Evolutionary conservation across 2,888 invertebrate species (phyloP), one percentile per base, ranked within the genome.

Genomic region (Melolontha melolontha): DNA sequence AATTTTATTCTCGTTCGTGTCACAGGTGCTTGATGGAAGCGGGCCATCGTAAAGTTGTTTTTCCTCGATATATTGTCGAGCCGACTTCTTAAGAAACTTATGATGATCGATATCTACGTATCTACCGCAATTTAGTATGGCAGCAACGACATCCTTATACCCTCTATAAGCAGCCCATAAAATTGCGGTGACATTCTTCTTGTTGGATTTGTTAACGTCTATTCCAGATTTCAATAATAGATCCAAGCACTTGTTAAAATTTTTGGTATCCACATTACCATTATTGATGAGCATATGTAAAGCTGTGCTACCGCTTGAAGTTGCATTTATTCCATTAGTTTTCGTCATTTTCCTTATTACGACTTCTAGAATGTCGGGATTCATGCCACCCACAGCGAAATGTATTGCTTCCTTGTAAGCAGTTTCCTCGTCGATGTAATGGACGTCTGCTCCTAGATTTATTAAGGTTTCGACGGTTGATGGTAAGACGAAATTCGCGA

Each of bases 391-490:
- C 0, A 87, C 85, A 2, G 90, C 90, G 70, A 89, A 88, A 80
- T 92, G 91, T 70, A 92, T 83, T 0, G 91, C 89, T n/a, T 89
- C 87, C 70, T 86, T 87, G 6, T 34, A 10, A 12, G 86, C 84
- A 63, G 87, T 85, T 1, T 84, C 84, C 70, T 73, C 67, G 29
- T 77, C 75, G 77, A 89, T 89, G 0, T 87, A 76, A 73, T 81
- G 85, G 0, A 89, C 86, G 78, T 90, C 84, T 0, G 89, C 91
- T 68, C 89, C 89, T 64, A 87, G 81, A 67, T 87, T 84, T 10
- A 91, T 78, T 41, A 92, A 81, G 2, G 86, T 82, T 73, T 87
- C 83, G 0, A 89, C 86, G 64, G 89, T 90, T 40, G 87, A 85
- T 39, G 84, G 79, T 71, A 83, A 83, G 44, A 87, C 85, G 70